Evolutionary conservation across 92 coral and sea anemone species (phyloP).

Genomic region (Bergia sp.): DNA sequence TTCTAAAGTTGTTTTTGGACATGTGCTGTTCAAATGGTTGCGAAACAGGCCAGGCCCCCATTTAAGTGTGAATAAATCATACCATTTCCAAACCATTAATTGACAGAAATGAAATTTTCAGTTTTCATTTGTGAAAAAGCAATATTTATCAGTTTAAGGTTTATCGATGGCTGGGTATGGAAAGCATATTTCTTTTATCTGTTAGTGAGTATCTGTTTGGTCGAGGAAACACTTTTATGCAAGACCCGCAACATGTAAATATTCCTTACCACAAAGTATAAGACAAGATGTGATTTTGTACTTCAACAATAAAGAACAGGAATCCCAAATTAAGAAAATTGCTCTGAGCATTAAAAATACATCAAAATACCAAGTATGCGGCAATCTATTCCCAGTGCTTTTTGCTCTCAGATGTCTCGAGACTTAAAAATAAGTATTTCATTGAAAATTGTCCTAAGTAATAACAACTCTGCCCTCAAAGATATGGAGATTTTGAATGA

Average conservation of each 20-base stretch:
- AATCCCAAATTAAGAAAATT: constrained; percentile 1
- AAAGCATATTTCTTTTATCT: constrained; percentile 42
- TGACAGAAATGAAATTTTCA: neutral
- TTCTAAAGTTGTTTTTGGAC: neutral
- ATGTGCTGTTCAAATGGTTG: constrained; percentile 29
- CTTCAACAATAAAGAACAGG: constrained; percentile 24
- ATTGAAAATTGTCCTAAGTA: neutral
- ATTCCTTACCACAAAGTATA: constrained; percentile 32
- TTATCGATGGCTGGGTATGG: constrained; percentile 20
- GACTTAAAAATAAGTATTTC: neutral
- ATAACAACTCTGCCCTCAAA: constrained; percentile 36
- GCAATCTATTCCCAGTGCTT: no score
- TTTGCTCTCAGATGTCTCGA: neutral
- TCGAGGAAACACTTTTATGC: constrained; percentile 7
- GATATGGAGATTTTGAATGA: constrained; percentile 36
- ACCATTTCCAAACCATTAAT: constrained; percentile 12
- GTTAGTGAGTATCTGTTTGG: constrained; percentile 23
- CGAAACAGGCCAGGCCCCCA: neutral
- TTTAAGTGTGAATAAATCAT: constrained; percentile 25
- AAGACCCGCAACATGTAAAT: constrained; percentile 26
- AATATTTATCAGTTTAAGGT: constrained; percentile 36
- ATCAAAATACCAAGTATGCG: neutral
- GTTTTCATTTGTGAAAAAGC: constrained; percentile 19
- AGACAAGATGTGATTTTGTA: constrained; percentile 15
- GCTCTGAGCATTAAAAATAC: neutral